Evolutionary conservation across 2,797 vertebrate genomes (phyloP), one percentile per base, ranked within the genome.

Genomic region (Epinephelus malabaricus): DNA sequence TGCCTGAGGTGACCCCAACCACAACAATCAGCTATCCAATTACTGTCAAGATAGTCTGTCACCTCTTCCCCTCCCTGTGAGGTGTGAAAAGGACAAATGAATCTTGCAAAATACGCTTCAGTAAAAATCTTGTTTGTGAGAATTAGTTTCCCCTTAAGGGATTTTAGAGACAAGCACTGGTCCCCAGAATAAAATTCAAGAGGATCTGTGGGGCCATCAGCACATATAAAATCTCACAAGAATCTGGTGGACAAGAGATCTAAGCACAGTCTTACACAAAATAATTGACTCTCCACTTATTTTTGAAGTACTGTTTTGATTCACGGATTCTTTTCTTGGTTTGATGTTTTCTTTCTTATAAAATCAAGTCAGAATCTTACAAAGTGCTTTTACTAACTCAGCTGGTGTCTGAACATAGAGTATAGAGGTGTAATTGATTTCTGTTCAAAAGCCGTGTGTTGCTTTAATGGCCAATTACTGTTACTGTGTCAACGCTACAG

Each of bases 41-140:
- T 88, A 91, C 83, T 91, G 88, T 92, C 86, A 88, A 69, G 83
- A 51, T 47, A 34, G 82, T 91, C 81, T 92, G 74, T 78, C 87
- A 84, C 90, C 82, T 90, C 80, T 17, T 25, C 74, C 82, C 40
- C 64, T 62, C 50, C 63, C 17, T 73, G 19, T 43, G 66, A 82
- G 47, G 84, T 78, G 85, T 59, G 77, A 92, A 89, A 84, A 86
- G 73, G 73, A 86, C 59, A 84, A 84, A 83, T 27, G 19, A 34
- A 54, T 74, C 34, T 5, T 0, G n/a, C 72, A 87, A 74, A 86
- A 78, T 51, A 54, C 1, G 3, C 50, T 64, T 73, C 19, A 30
- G 40, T 60, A 60, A 79, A 78, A 56, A 56, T 64, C 62, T 70
- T 71, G 49, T 59, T 30, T 19, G 66, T 53, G 38, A 60, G 58